Evolutionary conservation across 1,140 invertebrate genomes (phyloP).

Genomic region (Caenorhabditis brenneri): DNA sequence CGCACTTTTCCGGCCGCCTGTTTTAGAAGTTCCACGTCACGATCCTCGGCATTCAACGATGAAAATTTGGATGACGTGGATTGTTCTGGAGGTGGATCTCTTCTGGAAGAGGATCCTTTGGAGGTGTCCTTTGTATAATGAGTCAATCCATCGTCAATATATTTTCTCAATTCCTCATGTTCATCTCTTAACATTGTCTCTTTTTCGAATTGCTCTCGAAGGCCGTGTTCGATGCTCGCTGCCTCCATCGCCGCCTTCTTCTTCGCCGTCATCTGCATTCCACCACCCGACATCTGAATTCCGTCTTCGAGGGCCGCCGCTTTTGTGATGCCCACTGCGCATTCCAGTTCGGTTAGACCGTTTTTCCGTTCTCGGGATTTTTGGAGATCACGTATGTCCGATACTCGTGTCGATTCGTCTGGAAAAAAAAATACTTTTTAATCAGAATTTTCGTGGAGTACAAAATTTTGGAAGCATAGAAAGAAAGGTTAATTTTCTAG

Average conservation of each 20-base stretch:
- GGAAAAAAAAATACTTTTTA: too few relatives aligned
- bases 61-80: background rate
- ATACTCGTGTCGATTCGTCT: constrained; percentile 38
- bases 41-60: constrained; percentile 9
- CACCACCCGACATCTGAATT: constrained; percentile 60
- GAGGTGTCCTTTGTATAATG: background rate
- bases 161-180: constrained; percentile 66
- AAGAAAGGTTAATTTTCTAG: too few relatives aligned
- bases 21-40: constrained; percentile 57
- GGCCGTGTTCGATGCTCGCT: constrained; percentile 67
- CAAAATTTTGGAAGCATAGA: too few relatives aligned
- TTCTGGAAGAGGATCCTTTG: background rate
- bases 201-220: constrained; percentile 70
- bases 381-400: constrained; percentile 66
- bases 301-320: constrained; percentile 67
- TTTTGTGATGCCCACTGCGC: constrained; percentile 62
- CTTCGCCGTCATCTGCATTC: constrained; percentile 57
- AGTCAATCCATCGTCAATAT: constrained; percentile 56
- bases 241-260: constrained; percentile 64
- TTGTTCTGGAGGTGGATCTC: too few relatives aligned
- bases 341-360: constrained; percentile 68
- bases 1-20: constrained; percentile 64
- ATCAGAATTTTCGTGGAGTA: too few relatives aligned
- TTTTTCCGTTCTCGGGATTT: constrained; percentile 60
- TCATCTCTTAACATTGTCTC: constrained; percentile 69